Percentiles rank a stretch among this genome's conserved stretches.
phyloP scores from a whole-genome alignment of 2,888 invertebrate genomes.

The Mimas tiliae region DNA sequence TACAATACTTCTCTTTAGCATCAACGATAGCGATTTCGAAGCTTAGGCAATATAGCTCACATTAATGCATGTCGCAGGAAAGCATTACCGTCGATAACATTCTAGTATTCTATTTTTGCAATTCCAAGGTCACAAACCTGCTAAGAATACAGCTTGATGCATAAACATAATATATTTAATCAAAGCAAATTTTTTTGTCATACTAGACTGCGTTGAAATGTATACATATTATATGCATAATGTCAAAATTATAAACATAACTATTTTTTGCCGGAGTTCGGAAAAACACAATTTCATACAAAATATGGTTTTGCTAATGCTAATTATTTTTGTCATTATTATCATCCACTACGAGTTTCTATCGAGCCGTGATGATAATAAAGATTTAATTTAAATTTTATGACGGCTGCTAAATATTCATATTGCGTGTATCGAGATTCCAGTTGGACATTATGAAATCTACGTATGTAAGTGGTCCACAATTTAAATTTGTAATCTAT shows the following conservation, averaged over 20 bases:
- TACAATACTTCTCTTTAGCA: not conserved
- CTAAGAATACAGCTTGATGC: too few species aligned
- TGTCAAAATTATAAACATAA: not conserved
- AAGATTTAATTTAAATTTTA: slow-evolving; percentile 17
- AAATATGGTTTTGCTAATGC: not conserved
- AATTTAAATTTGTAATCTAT: slow-evolving; percentile 13
- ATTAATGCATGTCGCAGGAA: too few species aligned
- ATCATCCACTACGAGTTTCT: not conserved
- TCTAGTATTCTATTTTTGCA: too few species aligned
- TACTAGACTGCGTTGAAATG: not conserved
- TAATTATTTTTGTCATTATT: too few species aligned
- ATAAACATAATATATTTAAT: too few species aligned
- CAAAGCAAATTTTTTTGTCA: not conserved
- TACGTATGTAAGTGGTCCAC: slow-evolving; percentile 14
- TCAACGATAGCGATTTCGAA: not conserved
- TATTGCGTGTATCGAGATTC: slow-evolving; percentile 34
- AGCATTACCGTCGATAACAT: too few species aligned
- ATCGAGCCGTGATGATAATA: slow-evolving; percentile 5
- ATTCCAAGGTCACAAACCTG: too few species aligned
- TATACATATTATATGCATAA: not conserved
- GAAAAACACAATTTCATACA: not conserved
- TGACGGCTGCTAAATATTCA: slow-evolving; percentile 10
- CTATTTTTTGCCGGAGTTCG: too few species aligned
- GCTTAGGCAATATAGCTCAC: not conserved
- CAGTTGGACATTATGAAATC: slow-evolving; percentile 25